Evolutionary conservation across 2,888 invertebrate species (phyloP).

Genomic region (Harmothoe impar): DNA sequence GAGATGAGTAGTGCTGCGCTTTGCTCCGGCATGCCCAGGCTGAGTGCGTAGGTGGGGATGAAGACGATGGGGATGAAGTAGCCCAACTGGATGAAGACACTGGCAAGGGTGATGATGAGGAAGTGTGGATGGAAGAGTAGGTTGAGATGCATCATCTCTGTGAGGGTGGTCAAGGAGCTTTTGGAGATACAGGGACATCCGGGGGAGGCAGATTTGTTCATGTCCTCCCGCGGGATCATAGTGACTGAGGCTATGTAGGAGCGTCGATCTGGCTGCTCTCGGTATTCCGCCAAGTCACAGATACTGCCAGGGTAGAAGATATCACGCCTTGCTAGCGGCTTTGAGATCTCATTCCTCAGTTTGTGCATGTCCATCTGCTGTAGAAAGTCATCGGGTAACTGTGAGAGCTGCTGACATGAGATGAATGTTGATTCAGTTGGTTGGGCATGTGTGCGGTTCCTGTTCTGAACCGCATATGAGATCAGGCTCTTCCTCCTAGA

Average conservation of each 20-base stretch:
- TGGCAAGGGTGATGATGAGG: slow-evolving; percentile 92
- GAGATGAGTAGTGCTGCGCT: slow-evolving; percentile 90
- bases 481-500: neutral
- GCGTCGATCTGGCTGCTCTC: slow-evolving; percentile 18
- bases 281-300: slow-evolving; percentile 4
- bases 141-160: slow-evolving; percentile 90
- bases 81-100: slow-evolving; percentile 94
- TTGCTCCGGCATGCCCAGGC: slow-evolving; percentile 76
- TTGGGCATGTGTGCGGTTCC: neutral
- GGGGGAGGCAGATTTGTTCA: slow-evolving; percentile 65
- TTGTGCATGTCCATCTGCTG: slow-evolving; percentile 32
- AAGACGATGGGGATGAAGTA: slow-evolving; percentile 97
- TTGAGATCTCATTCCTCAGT: slow-evolving; percentile 1
- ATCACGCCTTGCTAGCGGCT: slow-evolving; percentile 56
- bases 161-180: slow-evolving; percentile 80
- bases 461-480: neutral
- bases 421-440: neutral
- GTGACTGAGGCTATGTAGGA: slow-evolving; percentile 79
- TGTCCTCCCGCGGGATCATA: slow-evolving; percentile 72
- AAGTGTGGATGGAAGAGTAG: slow-evolving; percentile 94
- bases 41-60: slow-evolving; percentile 88
- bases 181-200: slow-evolving; percentile 44
- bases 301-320: slow-evolving; percentile 59
- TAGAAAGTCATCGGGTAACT: neutral
- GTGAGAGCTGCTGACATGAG: slow-evolving; percentile 31